Conservation (phyloP, 2,113 vertebrate genomes). For the Macaca nemestrina region DNA sequence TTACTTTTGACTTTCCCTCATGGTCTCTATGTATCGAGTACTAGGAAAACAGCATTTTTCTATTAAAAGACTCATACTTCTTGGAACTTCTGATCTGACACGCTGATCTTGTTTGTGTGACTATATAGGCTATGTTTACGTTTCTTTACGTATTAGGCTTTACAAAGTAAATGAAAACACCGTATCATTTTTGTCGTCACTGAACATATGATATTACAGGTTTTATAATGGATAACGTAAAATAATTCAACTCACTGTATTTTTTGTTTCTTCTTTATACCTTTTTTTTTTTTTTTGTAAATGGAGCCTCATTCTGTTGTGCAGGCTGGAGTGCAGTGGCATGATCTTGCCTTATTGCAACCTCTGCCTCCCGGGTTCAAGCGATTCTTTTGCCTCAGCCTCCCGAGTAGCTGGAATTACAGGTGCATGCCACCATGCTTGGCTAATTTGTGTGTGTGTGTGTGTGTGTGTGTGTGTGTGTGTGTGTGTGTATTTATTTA, state of each 20-base stretch:
- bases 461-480: too few relatives aligned
- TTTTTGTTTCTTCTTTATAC: slow-evolving; percentile 11
- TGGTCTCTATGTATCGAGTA: not conserved
- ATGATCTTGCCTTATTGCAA: too few relatives aligned
- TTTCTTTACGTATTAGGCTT: not conserved
- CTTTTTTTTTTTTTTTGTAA: not conserved
- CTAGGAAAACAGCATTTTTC: slow-evolving; percentile 21
- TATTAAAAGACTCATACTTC: not conserved
- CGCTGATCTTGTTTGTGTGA: not conserved
- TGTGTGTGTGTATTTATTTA: too few relatives aligned
- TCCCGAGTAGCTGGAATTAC: too few relatives aligned
- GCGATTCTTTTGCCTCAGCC: too few relatives aligned
- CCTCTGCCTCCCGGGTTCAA: too few relatives aligned
- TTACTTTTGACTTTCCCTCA: slow-evolving; percentile 34
- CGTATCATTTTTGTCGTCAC: not conserved
- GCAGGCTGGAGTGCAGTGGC: too few relatives aligned
- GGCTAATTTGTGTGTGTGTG: too few relatives aligned
- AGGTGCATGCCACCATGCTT: too few relatives aligned
- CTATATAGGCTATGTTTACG: not conserved
- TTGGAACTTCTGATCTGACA: not conserved
- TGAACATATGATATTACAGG: not conserved
- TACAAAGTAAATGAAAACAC: not conserved
- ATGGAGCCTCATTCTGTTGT: too few relatives aligned
- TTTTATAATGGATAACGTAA: not conserved
- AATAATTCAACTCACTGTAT: not conserved